Evolutionary conservation across 2,888 invertebrate species (phyloP).

Genomic region (Spicauda simplicius): DNA sequence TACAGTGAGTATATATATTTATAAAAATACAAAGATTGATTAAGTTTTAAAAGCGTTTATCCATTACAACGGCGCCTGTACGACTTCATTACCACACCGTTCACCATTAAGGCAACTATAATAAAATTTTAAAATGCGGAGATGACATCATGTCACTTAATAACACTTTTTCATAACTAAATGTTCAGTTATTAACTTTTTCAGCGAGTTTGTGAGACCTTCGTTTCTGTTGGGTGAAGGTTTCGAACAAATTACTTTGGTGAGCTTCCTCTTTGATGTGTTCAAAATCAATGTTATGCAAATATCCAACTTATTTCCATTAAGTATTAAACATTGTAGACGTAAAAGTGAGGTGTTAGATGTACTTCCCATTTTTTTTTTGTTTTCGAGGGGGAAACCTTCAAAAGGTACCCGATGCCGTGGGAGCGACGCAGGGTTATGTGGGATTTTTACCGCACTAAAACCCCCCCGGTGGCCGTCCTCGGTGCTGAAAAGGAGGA

Average conservation of each 20-base stretch:
- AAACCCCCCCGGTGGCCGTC: too few relatives aligned
- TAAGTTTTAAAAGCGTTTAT: slow-evolving; percentile 78
- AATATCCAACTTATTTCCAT: neutral
- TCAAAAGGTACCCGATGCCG: too few relatives aligned
- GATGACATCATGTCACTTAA: slow-evolving; percentile 32
- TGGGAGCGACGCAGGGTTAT: too few relatives aligned
- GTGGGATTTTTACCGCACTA: too few relatives aligned
- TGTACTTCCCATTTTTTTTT: too few relatives aligned
- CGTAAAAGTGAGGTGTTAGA: too few relatives aligned
- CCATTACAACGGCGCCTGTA: slow-evolving; percentile 72
- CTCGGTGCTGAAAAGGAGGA: too few relatives aligned
- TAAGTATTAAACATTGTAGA: too few relatives aligned
- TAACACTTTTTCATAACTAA: slow-evolving; percentile 26
- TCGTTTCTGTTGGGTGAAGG: slow-evolving; percentile 2
- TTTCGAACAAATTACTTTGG: neutral
- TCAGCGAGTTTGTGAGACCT: neutral
- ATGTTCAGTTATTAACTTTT: slow-evolving; percentile 7
- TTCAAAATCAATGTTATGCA: slow-evolving; percentile 1
- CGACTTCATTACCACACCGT: slow-evolving; percentile 70
- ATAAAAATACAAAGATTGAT: slow-evolving; percentile 61
- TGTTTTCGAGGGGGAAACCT: too few relatives aligned
- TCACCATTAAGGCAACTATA: slow-evolving; percentile 41
- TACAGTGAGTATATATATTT: slow-evolving; percentile 20
- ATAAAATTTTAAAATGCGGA: slow-evolving; percentile 18
- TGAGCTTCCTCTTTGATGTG: neutral